Base-by-base conservation (phyloP, 2,888 invertebrate species). In the Portevinia maculata region DNA sequence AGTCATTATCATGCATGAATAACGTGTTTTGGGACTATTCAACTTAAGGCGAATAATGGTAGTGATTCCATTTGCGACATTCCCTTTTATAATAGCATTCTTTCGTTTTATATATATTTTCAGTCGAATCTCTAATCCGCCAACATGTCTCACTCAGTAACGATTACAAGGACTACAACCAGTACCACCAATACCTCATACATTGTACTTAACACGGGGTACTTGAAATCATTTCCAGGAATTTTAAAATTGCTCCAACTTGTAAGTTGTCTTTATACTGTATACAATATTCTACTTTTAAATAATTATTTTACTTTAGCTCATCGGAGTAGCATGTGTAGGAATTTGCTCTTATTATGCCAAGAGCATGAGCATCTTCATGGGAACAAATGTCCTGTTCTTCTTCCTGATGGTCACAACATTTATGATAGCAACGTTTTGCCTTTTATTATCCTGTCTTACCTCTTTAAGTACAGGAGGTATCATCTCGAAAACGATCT, bases 71-170 rank as follows among this genome's bases (percentile, higher is more conserved):
- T 21, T 39, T 19, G 5, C n/a, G n/a, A 5, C 6, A 24, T 4
- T 15, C 30, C 44, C 3, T 13, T 37, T 50, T n/a, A 37, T 37
- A 8, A 39, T 46, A 46, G 19, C 34, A 7, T 53, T 48, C 46
- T 53, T 34, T 52, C 13, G 17, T 17, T 57, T 37, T 28, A 52
- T 44, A 50, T 13, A 53, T 34, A 46, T 17, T 84, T 85, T 7
- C 74, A 85, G 85, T 67, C n/a, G 32, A 59, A 50, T 59, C 28
- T 30, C 13, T 59, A 73, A 59, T n/a, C 34, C 53, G 69, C 28
- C 85, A 93, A 91, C 87, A 97, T 97, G 97, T 97, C 97, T 85
- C 97, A 97, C 91, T 93, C 96, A 34, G 95, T 97, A 86, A 97
- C 97, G 52, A 95, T 97, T 76, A 97, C 96, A 28, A 92, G 96